Evolutionary conservation across 2,113 vertebrate species (phyloP).

Genomic region (Saimiri boliviensis): DNA sequence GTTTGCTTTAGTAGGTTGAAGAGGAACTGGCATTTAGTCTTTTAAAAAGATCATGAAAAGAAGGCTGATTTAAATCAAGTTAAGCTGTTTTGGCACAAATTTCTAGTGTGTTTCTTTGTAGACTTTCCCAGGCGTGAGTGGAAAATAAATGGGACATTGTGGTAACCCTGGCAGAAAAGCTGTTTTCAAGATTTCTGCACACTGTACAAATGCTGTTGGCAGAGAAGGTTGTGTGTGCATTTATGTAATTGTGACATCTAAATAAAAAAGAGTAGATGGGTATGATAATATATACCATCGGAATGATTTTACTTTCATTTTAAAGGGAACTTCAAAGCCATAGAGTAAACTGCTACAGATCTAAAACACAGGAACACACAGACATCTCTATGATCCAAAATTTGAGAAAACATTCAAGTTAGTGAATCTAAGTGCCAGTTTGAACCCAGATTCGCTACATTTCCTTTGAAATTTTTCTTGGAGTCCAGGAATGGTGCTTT

Average conservation of each 20-base stretch:
- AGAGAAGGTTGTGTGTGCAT: background rate
- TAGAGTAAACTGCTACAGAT: background rate
- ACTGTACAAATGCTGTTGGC: background rate
- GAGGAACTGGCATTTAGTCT: background rate
- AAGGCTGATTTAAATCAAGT: background rate
- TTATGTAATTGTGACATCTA: background rate
- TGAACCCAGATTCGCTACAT: background rate
- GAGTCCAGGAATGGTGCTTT: background rate
- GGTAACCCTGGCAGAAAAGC: constrained; percentile 1
- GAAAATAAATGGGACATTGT: constrained; percentile 39
- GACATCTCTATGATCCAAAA: background rate
- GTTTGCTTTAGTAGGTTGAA: background rate
- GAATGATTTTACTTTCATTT: background rate
- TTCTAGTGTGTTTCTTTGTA: background rate
- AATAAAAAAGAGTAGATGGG: background rate
- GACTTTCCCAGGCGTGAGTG: background rate
- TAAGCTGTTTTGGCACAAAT: constrained; percentile 29
- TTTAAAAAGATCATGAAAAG: background rate
- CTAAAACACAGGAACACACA: background rate
- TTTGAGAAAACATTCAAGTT: background rate
- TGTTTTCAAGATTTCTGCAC: constrained; percentile 11
- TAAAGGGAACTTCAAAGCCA: background rate
- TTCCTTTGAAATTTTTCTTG: background rate
- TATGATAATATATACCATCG: background rate
- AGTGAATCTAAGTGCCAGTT: background rate